These are phyloP conservation scores for Epinotia brunnichana DNA, from an alignment of 2,888 invertebrate genomes.

Conservation along the genomic window DNA sequence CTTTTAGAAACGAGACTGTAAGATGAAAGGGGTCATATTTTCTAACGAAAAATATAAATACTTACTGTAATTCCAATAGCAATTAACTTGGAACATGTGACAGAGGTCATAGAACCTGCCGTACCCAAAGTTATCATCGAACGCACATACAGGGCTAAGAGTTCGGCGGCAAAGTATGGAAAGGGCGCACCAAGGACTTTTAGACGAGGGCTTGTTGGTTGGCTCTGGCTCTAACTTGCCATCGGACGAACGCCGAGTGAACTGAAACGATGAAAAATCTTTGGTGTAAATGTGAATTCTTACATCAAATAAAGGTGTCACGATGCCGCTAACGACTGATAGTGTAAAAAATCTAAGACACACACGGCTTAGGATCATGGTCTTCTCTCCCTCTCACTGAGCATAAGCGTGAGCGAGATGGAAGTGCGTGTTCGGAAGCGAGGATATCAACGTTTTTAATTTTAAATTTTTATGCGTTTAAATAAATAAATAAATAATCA, in stretches of 20 bases:
- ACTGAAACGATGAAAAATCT: conserved; percentile 34
- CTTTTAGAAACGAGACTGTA: background rate
- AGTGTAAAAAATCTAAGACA: no score
- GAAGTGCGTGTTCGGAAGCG: no score
- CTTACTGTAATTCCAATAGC: conserved; percentile 72
- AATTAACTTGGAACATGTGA: conserved; percentile 71
- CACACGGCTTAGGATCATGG: no score
- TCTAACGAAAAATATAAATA: conserved; percentile 36
- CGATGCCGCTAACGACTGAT: no score
- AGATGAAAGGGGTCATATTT: background rate
- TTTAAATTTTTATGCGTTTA: no score
- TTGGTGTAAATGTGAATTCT: conserved; percentile 8
- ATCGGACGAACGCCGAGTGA: conserved; percentile 26
- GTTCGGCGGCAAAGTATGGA: conserved; percentile 60
- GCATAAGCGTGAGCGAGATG: no score
- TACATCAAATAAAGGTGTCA: background rate
- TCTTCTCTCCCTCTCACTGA: no score
- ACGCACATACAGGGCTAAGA: conserved; percentile 61
- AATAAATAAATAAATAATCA: no score
- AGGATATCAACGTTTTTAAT: no score
- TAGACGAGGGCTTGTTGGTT: conserved; percentile 10
- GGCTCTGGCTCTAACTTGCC: conserved; percentile 15
- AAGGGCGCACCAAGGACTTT: conserved; percentile 62
- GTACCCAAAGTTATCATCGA: conserved; percentile 67
- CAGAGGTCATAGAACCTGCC: conserved; percentile 69